phyloP scores from a whole-genome alignment of 2,797 vertebrate genomes.

The Adelosebastes latens region DNA sequence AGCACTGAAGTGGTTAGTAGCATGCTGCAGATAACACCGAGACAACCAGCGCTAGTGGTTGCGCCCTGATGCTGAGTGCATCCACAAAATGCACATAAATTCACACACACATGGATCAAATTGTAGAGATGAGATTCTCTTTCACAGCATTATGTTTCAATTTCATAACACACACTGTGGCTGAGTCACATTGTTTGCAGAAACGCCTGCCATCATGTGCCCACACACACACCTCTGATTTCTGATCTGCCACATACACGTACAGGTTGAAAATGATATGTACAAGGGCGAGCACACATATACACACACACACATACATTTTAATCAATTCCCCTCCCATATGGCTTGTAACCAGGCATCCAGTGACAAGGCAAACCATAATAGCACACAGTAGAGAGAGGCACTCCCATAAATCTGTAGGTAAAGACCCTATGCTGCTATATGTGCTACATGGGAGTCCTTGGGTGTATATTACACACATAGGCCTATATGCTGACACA shows the following conservation, averaged over 20 bases:
- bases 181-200: slow-evolving; percentile 76
- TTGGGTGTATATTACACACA: slow-evolving; percentile 16
- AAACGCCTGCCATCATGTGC: slow-evolving; percentile 43
- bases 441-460: slow-evolving; percentile 31
- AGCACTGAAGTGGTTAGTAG: slow-evolving; percentile 36
- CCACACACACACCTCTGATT: slow-evolving; percentile 61
- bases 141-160: slow-evolving; percentile 62
- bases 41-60: slow-evolving; percentile 35
- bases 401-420: slow-evolving; percentile 32
- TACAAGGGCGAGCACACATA: background rate
- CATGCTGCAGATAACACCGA: slow-evolving; percentile 49
- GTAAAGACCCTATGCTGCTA: slow-evolving; percentile 1
- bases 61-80: slow-evolving; percentile 17
- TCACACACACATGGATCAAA: slow-evolving; percentile 32
- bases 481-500: background rate
- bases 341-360: slow-evolving; percentile 15
- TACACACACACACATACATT: background rate
- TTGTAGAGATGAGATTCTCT: slow-evolving; percentile 48
- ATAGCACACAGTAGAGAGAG: slow-evolving; percentile 17
- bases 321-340: slow-evolving; percentile 5
- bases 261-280: slow-evolving; percentile 18
- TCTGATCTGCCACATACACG: slow-evolving; percentile 44
- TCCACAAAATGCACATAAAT: slow-evolving; percentile 29
- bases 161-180: slow-evolving; percentile 60
- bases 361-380: slow-evolving; percentile 23